phyloP scores from a whole-genome alignment of 2,888 invertebrate species.

The Microctonus hyperodae region DNA sequence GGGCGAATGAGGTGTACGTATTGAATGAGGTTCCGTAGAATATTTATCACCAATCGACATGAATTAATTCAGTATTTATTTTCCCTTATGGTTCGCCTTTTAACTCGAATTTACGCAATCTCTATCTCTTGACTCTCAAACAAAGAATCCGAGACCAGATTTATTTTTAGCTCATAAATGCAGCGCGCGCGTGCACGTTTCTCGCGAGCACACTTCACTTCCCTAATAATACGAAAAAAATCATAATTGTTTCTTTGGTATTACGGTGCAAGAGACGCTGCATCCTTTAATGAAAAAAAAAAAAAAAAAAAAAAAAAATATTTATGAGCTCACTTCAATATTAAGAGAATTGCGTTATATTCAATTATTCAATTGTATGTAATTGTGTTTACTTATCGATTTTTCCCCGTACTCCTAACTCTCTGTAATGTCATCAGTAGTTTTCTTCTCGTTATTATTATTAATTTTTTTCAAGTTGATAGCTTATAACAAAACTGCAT shows the following conservation, averaged over 20 bases:
- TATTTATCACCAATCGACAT: too few species aligned
- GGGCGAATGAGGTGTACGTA: neutral
- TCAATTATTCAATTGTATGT: conserved; percentile 6
- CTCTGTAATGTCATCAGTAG: conserved; percentile 27
- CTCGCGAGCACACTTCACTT: conserved; percentile 48
- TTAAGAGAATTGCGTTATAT: conserved; percentile 36
- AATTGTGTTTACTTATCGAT: neutral
- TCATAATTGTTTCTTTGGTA: conserved; percentile 61
- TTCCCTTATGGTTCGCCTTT: neutral
- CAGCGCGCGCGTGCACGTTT: conserved; percentile 34
- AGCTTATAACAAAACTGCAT: conserved; percentile 41
- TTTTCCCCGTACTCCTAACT: conserved; percentile 36
- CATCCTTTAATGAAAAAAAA: conserved; percentile 39
- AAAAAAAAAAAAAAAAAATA: too few species aligned
- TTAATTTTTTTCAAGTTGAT: conserved; percentile 37
- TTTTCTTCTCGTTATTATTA: conserved; percentile 33
- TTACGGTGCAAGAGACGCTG: conserved; percentile 48
- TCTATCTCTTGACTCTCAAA: conserved; percentile 37
- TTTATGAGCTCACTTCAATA: conserved; percentile 41
- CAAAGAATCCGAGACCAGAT: conserved; percentile 45
- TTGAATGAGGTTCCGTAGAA: neutral
- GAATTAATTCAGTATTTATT: neutral
- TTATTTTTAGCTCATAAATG: conserved; percentile 21
- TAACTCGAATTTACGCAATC: conserved; percentile 16
- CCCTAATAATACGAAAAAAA: conserved; percentile 55